These are phyloP conservation scores for Orchestia grillus DNA, from an alignment of 1,140 invertebrate genomes.

Conservation along the genomic window DNA sequence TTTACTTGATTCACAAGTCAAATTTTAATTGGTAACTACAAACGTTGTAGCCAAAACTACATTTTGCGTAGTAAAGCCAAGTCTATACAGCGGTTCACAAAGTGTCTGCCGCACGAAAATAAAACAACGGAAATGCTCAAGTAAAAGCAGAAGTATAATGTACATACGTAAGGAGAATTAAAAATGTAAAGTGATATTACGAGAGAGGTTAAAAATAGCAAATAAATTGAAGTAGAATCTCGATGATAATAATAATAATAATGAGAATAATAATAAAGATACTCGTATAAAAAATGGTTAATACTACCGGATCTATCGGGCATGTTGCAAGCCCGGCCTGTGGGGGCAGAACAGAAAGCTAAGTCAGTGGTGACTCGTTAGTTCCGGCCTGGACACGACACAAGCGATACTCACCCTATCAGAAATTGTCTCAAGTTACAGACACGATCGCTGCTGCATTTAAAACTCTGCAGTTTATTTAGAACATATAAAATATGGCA, in stretches of 20 bases:
- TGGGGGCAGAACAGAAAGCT: slow-evolving; percentile 50
- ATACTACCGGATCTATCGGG: slow-evolving; percentile 56
- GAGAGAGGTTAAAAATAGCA: slow-evolving; percentile 11
- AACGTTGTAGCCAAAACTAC: background rate
- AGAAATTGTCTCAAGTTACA: background rate
- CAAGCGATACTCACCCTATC: background rate
- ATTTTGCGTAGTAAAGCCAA: background rate
- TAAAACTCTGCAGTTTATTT: background rate
- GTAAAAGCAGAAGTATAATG: background rate
- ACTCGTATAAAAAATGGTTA: slow-evolving; percentile 45
- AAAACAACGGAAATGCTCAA: background rate
- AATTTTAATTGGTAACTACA: background rate
- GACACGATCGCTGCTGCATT: background rate
- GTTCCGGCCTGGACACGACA: background rate
- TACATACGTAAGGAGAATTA: background rate
- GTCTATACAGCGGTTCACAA: background rate
- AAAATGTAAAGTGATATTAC: slow-evolving; percentile 39
- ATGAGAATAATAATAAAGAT: slow-evolving; percentile 17
- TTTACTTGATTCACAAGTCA: background rate
- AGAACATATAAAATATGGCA: background rate
- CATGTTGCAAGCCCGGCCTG: slow-evolving; percentile 51
- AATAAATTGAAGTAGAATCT: slow-evolving; percentile 41
- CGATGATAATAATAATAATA: background rate
- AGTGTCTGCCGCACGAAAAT: background rate
- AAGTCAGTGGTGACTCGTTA: slow-evolving; percentile 7